Base-by-base conservation (phyloP, 2,113 vertebrate genomes). In the Cyprinodon brontotheroides region DNA sequence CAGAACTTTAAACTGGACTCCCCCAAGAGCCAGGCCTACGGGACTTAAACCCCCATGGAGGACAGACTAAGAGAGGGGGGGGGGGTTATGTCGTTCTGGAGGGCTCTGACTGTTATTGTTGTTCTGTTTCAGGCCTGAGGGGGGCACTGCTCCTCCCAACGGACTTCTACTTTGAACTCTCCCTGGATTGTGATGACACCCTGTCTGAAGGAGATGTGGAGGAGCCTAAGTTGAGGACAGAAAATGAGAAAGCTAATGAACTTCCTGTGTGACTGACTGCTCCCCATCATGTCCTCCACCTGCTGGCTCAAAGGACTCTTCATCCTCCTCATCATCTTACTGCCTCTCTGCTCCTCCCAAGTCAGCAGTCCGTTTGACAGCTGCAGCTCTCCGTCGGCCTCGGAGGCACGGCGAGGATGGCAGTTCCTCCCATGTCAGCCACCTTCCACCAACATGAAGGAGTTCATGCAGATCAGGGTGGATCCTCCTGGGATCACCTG, bases 361-460 rank as follows among this genome's bases (percentile, higher is more conserved):
- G 14, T 20, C 6, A 92, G 93, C 68, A 93, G 91, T 72, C 95
- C 96, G 88, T 98, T 96, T 47, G 95, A 97, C 72, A 93, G 92
- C 86, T 99, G 98, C 87, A 95, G 95, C 76, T 95, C 95, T 79
- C 94, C 95, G 91, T 95, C 96, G 64, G 93, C 90, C 83, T 95
- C 94, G 0, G 97, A 97, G 6, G 95, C 94, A 3, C 96, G 96
- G 70, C 95, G 95, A 0, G 94, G 94, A 0, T 97, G 96, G 97
- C 96, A 98, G 90, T 96, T 94, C 59, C 96, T 95, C 0, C 95
- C 97, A 1, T 99, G 98, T 76, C 97, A 99, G 82, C 97, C 98
- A 43, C 95, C 94, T 76, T 90, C 94, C 15, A 87, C 94, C 91
- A 75, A 95, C 82, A 96, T 98, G 95, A 98, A 97, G 92, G 95